A percentile compares a stretch with the other conserved stretches of the same genome.
phyloP scores from a whole-genome alignment of 2,888 invertebrate genomes.

The Melanophora roralis region DNA sequence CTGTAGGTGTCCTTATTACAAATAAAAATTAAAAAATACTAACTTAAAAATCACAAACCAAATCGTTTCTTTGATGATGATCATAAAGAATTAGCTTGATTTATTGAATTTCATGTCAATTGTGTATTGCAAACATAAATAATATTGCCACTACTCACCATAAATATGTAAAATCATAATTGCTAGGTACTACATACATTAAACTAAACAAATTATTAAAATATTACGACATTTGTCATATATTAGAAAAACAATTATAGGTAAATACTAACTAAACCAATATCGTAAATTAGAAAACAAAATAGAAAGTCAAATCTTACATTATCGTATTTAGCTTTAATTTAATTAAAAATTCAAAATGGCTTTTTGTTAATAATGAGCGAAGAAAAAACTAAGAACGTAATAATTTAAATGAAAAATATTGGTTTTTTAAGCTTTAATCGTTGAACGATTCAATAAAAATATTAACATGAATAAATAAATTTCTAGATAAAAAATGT shows the following conservation, averaged over 20 bases:
- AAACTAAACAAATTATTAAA: constrained; percentile 26
- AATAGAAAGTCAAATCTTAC: constrained; percentile 5
- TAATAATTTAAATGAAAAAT: neutral
- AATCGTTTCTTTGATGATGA: constrained; percentile 28
- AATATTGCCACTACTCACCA: constrained; percentile 47
- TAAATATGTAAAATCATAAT: constrained; percentile 27
- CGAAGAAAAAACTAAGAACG: neutral
- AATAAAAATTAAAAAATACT: constrained; percentile 19
- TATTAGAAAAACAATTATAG: neutral
- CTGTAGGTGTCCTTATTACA: constrained; percentile 59
- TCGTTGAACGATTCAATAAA: constrained; percentile 71
- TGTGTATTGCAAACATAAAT: constrained; percentile 58
- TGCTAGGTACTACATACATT: constrained; percentile 42
- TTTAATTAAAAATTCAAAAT: constrained; percentile 34
- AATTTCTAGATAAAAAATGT: constrained; percentile 18
- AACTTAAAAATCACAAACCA: neutral
- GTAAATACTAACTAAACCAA: constrained; percentile 33
- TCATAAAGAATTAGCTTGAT: constrained; percentile 2
- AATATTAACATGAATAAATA: constrained; percentile 53
- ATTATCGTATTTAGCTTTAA: constrained; percentile 24
- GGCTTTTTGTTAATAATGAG: constrained; percentile 43
- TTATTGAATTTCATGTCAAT: constrained; percentile 56
- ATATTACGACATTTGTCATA: no score
- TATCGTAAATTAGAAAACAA: neutral
- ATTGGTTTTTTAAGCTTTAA: constrained; percentile 71